Evolutionary conservation across 2,113 vertebrate species (phyloP), one percentile per base, ranked within the genome.

Genomic region (Nettapus auritus): DNA sequence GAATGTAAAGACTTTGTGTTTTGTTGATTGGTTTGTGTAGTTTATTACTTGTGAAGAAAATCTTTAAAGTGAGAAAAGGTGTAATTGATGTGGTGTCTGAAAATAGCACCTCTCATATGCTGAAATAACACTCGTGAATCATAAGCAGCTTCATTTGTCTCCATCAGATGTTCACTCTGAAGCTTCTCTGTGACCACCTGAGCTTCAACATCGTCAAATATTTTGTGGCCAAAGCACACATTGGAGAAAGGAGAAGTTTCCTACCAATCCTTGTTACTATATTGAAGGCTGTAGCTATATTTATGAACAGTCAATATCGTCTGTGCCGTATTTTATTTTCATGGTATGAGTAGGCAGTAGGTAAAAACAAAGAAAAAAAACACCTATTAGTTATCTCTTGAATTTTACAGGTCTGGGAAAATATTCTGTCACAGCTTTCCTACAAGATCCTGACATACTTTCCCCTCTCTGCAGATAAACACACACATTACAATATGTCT

Each of bases 91-190:
- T 28, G 40, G 28, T 88, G 34, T 77, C 88, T 78, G 56, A 52
- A 90, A 94, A 80, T 46, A 82, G 74, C 46, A 81, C 34, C 53
- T 78, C 50, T 81, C 84, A 63, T 74, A 74, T 28, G 20, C 50
- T 86, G 56, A 91, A 93, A 85, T 79, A 89, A 36, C 85, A 85
- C 66, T 88, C 91, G 67, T 93, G 85, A 86, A 82, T 89, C 46
- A 55, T 80, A 89, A 96, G 36, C 64, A 92, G 62, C 36, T 91
- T 88, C 88, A 90, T 91, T 88, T 26, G 34, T 90, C 82, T 91
- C 79, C 42, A 68, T 67, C 83, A 82, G 63, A 63, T 68, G 60
- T 52, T 88, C 40, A 12, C 2, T 2, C 50, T 74, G 79, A 88
- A 94, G 40, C 44, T 82, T 89, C 82, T 52, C 64, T 81, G 80